Conservation (phyloP, 2,113 vertebrate genomes). For the Pachyramphus minor region DNA sequence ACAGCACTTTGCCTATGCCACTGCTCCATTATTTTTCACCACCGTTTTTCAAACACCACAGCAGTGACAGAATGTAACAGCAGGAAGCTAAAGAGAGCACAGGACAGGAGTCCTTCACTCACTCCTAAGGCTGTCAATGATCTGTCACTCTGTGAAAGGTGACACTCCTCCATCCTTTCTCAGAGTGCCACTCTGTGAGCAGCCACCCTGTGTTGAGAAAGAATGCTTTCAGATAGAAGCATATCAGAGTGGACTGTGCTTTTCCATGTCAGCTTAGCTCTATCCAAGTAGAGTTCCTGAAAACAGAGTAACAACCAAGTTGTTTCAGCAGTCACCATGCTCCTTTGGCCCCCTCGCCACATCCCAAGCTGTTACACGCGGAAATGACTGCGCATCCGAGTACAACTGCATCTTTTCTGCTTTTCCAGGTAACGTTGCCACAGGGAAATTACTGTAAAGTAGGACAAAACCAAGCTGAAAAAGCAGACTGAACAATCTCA, state of each 20-base stretch:
- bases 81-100: background rate
- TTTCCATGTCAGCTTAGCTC: background rate
- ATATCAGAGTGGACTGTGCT: background rate
- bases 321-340: background rate
- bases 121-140: background rate
- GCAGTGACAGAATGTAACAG: background rate
- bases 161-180: background rate
- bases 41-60: background rate
- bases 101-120: background rate
- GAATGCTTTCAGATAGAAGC: background rate
- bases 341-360: fast-evolving
- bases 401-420: background rate
- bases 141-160: background rate
- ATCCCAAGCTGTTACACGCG: background rate
- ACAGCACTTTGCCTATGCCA: background rate
- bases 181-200: fast-evolving
- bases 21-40: background rate
- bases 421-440: background rate
- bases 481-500: background rate
- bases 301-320: background rate
- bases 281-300: fast-evolving
- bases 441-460: background rate
- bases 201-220: background rate
- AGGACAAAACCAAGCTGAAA: background rate
- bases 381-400: background rate